A percentile compares a stretch with the other conserved stretches of the same genome.
These are phyloP conservation scores for Alentia gelatinosa DNA, from an alignment of 2,888 invertebrate genomes.

Conservation along the genomic window DNA sequence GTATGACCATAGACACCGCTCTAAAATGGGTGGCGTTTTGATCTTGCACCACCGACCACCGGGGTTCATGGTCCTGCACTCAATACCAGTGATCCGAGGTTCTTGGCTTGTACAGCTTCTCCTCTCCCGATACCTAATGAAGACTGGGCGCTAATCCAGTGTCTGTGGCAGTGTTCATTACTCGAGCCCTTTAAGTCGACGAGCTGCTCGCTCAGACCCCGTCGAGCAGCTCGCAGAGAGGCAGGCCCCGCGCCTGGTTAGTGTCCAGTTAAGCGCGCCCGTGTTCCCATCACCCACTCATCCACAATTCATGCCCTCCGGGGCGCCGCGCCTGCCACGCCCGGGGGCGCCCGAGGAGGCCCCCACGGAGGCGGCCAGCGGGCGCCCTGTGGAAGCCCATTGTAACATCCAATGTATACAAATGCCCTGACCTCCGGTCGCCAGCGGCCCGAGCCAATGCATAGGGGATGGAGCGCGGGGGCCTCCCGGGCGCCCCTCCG, in stretches of 20 bases:
- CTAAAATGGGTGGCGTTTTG: no score
- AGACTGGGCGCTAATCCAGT: background rate
- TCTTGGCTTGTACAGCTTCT: no score
- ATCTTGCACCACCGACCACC: no score
- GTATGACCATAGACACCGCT: no score
- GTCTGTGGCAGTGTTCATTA: background rate
- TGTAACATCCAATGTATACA: constrained; percentile 52
- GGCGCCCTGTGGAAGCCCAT: background rate
- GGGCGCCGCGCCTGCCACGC: background rate
- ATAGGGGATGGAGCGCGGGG: constrained; percentile 29
- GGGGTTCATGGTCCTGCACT: no score
- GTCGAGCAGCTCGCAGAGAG: no score
- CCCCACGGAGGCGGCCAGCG: background rate
- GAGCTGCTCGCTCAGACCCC: background rate
- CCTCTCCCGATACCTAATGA: no score
- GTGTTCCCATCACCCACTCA: constrained; percentile 34
- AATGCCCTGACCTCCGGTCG: constrained; percentile 28
- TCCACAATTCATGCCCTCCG: constrained; percentile 48
- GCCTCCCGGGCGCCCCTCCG: background rate
- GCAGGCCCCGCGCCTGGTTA: background rate
- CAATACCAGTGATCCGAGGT: no score
- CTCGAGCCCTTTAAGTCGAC: background rate
- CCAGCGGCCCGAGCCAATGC: constrained; percentile 35
- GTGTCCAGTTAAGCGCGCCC: constrained; percentile 22
- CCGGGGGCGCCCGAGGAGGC: background rate